A percentile compares a stretch with the other conserved stretches of the same genome.
Evolutionary conservation across 2,888 invertebrate genomes (phyloP).

Genomic region (Strigamia transsilvanica): DNA sequence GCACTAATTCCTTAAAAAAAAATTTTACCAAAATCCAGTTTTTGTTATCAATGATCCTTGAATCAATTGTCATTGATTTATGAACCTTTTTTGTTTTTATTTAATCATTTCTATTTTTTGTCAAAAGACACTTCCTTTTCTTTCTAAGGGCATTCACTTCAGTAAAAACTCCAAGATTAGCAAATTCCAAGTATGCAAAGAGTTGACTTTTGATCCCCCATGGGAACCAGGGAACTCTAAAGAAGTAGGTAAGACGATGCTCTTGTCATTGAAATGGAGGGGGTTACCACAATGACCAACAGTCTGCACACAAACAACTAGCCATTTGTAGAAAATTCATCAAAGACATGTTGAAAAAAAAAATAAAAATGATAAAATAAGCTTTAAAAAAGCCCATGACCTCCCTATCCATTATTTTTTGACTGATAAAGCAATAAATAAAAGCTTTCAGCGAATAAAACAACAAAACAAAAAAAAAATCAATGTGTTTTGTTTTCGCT

Average conservation of each 20-base stretch:
- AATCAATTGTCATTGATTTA: conserved; percentile 31
- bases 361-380: background rate
- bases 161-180: background rate
- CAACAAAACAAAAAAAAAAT: background rate
- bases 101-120: no score
- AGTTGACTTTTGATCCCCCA: conserved; percentile 43
- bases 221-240: conserved; percentile 14
- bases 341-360: background rate
- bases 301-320: conserved; percentile 22
- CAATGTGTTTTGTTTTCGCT: background rate
- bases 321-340: conserved; percentile 25
- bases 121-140: background rate
- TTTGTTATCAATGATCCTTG: background rate
- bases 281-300: conserved; percentile 46
- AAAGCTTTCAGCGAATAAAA: background rate
- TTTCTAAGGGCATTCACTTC: background rate
- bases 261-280: conserved; percentile 40
- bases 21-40: background rate
- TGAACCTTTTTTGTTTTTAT: background rate
- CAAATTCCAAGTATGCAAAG: conserved; percentile 33
- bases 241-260: conserved; percentile 49
- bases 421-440: background rate
- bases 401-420: background rate
- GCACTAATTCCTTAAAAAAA: background rate
- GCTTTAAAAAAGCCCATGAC: background rate